phyloP scores from a whole-genome alignment of 2,113 vertebrate genomes.

The Cyprinus carpio region DNA sequence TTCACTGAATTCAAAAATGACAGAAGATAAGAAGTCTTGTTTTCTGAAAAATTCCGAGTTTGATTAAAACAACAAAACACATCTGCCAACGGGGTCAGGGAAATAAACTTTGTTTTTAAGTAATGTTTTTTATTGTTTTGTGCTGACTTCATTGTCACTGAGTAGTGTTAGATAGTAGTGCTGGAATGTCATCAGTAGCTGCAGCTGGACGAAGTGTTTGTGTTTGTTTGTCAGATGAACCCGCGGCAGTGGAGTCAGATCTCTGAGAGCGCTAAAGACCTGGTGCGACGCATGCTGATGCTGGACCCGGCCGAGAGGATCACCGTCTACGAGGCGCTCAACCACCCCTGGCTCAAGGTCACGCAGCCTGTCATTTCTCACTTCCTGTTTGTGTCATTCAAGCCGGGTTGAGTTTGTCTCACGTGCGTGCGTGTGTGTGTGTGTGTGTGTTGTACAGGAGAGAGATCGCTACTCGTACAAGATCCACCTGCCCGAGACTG shows the following conservation, averaged over 20 bases:
- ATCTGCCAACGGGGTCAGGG: too few species aligned
- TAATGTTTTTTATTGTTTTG: too few species aligned
- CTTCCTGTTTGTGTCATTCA: neutral
- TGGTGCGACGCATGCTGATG: constrained; percentile 99
- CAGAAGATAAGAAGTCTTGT: too few species aligned
- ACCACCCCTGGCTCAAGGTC: constrained; percentile 99
- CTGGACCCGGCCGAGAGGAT: constrained; percentile 98
- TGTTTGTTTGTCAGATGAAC: constrained; percentile 84
- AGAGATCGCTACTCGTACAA: constrained; percentile 97
- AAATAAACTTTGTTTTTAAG: too few species aligned
- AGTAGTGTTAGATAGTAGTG: too few species aligned
- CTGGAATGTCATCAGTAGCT: too few species aligned
- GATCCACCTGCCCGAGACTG: constrained; percentile 96
- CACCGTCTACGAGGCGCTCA: constrained; percentile 98
- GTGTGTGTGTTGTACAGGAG: constrained; percentile 75
- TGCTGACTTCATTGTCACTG: too few species aligned
- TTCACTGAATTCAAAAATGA: too few species aligned
- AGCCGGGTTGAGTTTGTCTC: constrained; percentile 12
- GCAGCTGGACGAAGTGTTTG: neutral
- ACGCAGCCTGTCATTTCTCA: neutral
- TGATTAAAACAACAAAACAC: too few species aligned
- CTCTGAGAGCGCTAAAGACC: constrained; percentile 98
- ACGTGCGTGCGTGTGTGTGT: neutral
- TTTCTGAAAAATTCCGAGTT: too few species aligned
- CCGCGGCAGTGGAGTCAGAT: constrained; percentile 98